Evolutionary conservation across 2,797 vertebrate species (phyloP), one percentile per base, ranked within the genome.

Genomic region (Microhierax caerulescens): DNA sequence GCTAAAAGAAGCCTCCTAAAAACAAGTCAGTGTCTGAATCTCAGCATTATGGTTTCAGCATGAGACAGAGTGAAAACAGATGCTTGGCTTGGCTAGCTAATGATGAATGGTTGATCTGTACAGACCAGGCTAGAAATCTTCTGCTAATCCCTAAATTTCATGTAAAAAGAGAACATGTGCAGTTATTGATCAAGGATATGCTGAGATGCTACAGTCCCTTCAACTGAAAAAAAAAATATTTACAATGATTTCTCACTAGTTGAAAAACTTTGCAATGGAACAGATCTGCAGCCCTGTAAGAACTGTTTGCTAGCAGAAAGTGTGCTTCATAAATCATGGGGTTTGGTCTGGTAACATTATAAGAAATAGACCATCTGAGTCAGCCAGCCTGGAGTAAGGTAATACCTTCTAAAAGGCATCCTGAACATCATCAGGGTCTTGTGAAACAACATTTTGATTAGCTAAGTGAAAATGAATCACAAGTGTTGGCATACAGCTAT

Each of bases 391-490:
- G 85, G 73, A 95, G 86, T 87, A 97, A 97, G 92, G 95, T 91
- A 83, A 88, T 91, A 87, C 67, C 88, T 97, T 78, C 93, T 96
- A 80, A 93, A 95, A 96, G 79, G 90, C 90, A 91, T 96, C 94
- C 95, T 96, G 90, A 97, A 95, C 84, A 97, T 82, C 93, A 93
- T 96, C 93, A 94, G 94, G 92, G 87, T 94, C 94, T 97, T 97
- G 94, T 95, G 95, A 97, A 98, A 97, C 91, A 98, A 96, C 87
- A 97, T 95, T 97, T 97, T 98, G 95, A 98, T 98, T 96, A 97
- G 96, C 90, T 97, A 97, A 98, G 93, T 97, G 94, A 98, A 98
- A 95, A 97, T 97, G 89, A 98, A 97, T 98, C 96, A 97, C 80
- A 88, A 95, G 73, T 92, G 88, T 91, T 97, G 96, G 96, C 97